A percentile compares a stretch with the other conserved stretches of the same genome.
Conservation (phyloP, 2,113 vertebrate genomes). For the Scomber scombrus region DNA sequence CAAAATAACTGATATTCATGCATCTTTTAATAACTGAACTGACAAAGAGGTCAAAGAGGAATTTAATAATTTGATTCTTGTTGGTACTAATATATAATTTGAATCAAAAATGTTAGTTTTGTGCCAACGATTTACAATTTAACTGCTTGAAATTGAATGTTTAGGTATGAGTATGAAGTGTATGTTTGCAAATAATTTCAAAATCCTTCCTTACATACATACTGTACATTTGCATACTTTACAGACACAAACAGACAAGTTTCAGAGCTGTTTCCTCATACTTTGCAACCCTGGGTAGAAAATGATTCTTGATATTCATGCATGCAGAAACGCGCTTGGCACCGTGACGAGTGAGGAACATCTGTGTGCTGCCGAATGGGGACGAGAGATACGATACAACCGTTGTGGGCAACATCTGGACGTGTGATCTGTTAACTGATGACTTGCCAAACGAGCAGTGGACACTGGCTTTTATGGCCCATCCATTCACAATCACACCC, state of each 20-base stretch:
- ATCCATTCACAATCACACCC: constrained; percentile 65
- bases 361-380: constrained; percentile 47
- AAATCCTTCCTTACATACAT: neutral
- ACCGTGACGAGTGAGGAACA: constrained; percentile 37
- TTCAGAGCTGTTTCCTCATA: constrained; percentile 42
- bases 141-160: neutral
- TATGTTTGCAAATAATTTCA: neutral
- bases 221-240: constrained; percentile 23
- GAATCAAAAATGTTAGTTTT: neutral
- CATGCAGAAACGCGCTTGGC: constrained; percentile 51
- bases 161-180: neutral
- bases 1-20: neutral
- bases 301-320: constrained; percentile 40
- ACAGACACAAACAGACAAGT: constrained; percentile 29
- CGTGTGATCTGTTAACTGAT: constrained; percentile 61
- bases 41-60: neutral
- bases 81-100: neutral
- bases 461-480: constrained; percentile 57
- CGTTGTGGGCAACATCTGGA: constrained; percentile 46
- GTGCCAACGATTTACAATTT: too few relatives aligned
- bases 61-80: neutral
- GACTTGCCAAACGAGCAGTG: constrained; percentile 64
- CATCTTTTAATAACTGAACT: neutral
- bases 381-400: constrained; percentile 61
- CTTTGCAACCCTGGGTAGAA: constrained; percentile 23